Evolutionary conservation across 2,888 invertebrate species (phyloP), one percentile per base, ranked within the genome.

Genomic region (Dynastes hyllus): DNA sequence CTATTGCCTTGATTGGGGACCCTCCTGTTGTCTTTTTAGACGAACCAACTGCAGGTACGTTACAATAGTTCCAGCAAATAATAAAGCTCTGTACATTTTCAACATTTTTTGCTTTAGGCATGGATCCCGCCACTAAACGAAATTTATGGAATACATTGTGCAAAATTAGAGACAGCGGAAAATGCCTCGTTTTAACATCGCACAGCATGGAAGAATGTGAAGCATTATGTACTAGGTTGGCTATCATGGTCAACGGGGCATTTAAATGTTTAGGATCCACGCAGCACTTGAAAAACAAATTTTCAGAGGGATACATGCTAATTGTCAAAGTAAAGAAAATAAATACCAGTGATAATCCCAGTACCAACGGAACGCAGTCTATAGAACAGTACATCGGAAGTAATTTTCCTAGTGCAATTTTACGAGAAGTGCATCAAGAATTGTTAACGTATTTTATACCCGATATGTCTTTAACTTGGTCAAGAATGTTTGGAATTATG

Each of bases 171-270:
- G 93, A 93, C 78, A 90, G 92, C 2, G 96, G 96, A 0, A 92
- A 92, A 86, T 94, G 95, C 78, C 92, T 97, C 76, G 91, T 97
- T 79, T 90, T 97, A 79, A 97, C 97, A 27, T 96, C 96, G 65
- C 95, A 69, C 45, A 95, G 95, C 87, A 95, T 96, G 95, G 95
- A 95, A 89, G 96, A 96, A 89, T 95, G 95, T 88, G 96, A 96
- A 89, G 95, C 95, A n/a, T 90, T 96, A 29, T 96, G 96, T 87
- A 94, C 95, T 1, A 90, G 95, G 4, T 88, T 96, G 82, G 95
- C 95, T 55, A 94, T 96, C 80, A 96, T 96, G 96, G 95, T 95
- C n/a, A 95, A 95, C 87, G 96, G 96, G 0, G 91, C 92, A 82
- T 94, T 96, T 88, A 92, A 93, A 86, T 96, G 96, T 84, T 90